A percentile compares a stretch with the other conserved stretches of the same genome.
These are phyloP conservation scores for Scrobipalpa atriplicella DNA, from an alignment of 2,888 invertebrate species.

Conservation along the genomic window DNA sequence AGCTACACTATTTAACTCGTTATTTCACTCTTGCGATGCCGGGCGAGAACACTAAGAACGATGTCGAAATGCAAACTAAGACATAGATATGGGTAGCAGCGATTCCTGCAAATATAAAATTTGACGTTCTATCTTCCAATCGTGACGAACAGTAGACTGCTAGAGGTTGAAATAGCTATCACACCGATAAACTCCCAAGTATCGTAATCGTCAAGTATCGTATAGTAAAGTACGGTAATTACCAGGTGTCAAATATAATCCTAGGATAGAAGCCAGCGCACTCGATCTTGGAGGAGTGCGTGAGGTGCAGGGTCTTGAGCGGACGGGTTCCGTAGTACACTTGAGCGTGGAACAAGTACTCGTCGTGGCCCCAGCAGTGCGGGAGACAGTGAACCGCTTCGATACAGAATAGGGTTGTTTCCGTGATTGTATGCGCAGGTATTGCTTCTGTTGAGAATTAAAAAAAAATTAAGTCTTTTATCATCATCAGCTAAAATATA, in stretches of 20 bases:
- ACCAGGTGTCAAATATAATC: conserved; percentile 95
- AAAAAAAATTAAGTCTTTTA: not conserved
- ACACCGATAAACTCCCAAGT: too few species aligned
- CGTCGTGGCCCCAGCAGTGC: conserved; percentile 91
- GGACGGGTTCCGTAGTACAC: conserved; percentile 94
- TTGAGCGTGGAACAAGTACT: conserved; percentile 93
- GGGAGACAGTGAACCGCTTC: conserved; percentile 92
- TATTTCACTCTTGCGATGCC: too few species aligned
- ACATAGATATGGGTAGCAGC: too few species aligned
- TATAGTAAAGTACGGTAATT: conserved; percentile 42
- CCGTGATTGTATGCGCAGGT: conserved; percentile 87
- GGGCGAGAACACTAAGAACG: too few species aligned
- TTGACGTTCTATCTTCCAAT: too few species aligned
- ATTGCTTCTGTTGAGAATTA: conserved; percentile 81
- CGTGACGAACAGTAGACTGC: too few species aligned
- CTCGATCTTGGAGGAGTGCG: conserved; percentile 86
- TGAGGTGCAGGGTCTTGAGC: conserved; percentile 86
- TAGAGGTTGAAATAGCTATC: too few species aligned
- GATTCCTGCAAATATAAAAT: too few species aligned
- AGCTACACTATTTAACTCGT: too few species aligned
- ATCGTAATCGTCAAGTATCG: too few species aligned
- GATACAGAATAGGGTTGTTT: conserved; percentile 90
- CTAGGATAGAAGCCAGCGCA: conserved; percentile 89
- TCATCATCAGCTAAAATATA: too few species aligned
- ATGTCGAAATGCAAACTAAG: too few species aligned